A percentile compares a stretch with the other conserved stretches of the same genome.
These are phyloP conservation scores for Centruroides vittatus DNA, from an alignment of 1,140 invertebrate species.

Conservation along the genomic window DNA sequence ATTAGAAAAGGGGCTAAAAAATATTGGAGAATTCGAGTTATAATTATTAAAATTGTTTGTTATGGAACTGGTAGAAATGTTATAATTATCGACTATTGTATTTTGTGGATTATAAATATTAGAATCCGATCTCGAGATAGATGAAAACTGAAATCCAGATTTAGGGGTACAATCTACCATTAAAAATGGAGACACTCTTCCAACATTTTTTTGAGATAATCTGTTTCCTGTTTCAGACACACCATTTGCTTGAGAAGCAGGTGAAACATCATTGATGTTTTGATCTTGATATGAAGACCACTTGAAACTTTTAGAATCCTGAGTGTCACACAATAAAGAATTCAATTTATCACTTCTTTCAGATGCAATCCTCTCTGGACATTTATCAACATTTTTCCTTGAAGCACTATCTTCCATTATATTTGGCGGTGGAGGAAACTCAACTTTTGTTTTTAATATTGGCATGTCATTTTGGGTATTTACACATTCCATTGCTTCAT, in stretches of 20 bases:
- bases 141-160: too few relatives aligned
- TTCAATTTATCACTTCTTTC: not conserved
- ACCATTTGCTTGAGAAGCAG: too few relatives aligned
- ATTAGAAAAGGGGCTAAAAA: not conserved
- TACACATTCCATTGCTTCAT: not conserved
- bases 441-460: slow-evolving; percentile 2
- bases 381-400: not conserved
- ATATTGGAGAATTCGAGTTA: not conserved
- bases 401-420: too few relatives aligned
- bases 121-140: too few relatives aligned
- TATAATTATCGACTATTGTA: too few relatives aligned
- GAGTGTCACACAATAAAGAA: too few relatives aligned
- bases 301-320: too few relatives aligned
- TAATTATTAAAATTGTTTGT: not conserved
- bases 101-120: too few relatives aligned
- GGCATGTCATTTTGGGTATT: not conserved
- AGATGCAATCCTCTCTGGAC: slow-evolving; percentile 3
- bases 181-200: slow-evolving; percentile 10
- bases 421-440: slow-evolving; percentile 12
- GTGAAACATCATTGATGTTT: too few relatives aligned
- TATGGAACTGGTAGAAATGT: too few relatives aligned
- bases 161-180: not conserved
- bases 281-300: too few relatives aligned
- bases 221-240: not conserved
- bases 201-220: slow-evolving; percentile 9